Conservation (phyloP, 2,888 invertebrate species). For the Leptinotarsa rubiginosa region DNA sequence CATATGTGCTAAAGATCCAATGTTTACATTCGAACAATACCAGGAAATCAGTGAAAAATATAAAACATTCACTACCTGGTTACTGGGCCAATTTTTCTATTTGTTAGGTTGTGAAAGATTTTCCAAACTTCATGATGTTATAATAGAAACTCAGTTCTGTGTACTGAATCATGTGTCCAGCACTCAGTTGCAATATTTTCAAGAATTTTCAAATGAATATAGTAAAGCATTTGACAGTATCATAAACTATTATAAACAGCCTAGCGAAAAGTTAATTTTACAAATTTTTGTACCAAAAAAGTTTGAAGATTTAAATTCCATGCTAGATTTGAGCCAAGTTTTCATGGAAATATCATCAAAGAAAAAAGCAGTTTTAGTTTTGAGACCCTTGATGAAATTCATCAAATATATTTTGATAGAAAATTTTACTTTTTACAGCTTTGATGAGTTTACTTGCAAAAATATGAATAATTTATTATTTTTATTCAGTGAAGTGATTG, state of each 20-base stretch:
- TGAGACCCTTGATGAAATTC: constrained; percentile 56
- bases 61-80: constrained; percentile 74
- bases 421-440: constrained; percentile 52
- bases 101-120: constrained; percentile 71
- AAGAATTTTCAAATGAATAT: constrained; percentile 69
- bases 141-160: constrained; percentile 71
- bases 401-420: constrained; percentile 53
- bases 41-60: constrained; percentile 61
- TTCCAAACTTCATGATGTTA: constrained; percentile 68
- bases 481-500: constrained; percentile 47
- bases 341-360: constrained; percentile 54
- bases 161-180: constrained; percentile 69
- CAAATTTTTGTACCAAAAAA: constrained; percentile 68
- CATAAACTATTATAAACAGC: constrained; percentile 65
- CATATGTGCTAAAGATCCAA: constrained; percentile 67
- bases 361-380: constrained; percentile 50
- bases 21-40: constrained; percentile 67
- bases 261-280: constrained; percentile 56
- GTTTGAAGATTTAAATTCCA: constrained; percentile 56
- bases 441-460: constrained; percentile 45
- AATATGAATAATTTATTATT: constrained; percentile 53
- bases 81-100: constrained; percentile 76
- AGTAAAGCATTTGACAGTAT: constrained; percentile 65
- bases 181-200: constrained; percentile 69
- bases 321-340: constrained; percentile 58